A percentile compares a stretch with the other conserved stretches of the same genome.
Conservation (phyloP, 1,140 invertebrate species). For the Drosophila elegans region DNA sequence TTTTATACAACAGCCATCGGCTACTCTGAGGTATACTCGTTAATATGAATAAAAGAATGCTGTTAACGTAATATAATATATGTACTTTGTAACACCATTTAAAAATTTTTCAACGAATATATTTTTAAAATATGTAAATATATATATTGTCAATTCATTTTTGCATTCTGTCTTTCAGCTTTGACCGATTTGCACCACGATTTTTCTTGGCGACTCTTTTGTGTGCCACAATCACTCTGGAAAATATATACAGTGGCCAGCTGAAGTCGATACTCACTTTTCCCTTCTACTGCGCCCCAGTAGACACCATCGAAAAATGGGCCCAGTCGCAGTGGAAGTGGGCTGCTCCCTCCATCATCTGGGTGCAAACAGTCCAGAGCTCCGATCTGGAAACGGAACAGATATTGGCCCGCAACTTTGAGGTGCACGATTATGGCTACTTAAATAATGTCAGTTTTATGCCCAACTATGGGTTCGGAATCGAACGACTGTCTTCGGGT, state of each 20-base stretch:
- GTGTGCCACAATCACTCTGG: constrained; percentile 77
- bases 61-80: no score
- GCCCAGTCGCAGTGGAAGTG: constrained; percentile 67
- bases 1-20: constrained; percentile 80
- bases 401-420: constrained; percentile 60
- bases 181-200: constrained; percentile 59
- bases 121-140: no score
- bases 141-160: background rate
- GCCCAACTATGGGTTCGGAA: constrained; percentile 68
- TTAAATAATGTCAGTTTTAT: constrained; percentile 69
- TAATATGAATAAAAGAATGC: background rate
- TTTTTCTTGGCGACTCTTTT: constrained; percentile 71
- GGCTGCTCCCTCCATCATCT: constrained; percentile 76
- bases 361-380: constrained; percentile 65
- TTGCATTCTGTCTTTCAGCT: constrained; percentile 15
- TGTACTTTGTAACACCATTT: no score
- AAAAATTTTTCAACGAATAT: no score
- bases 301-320: constrained; percentile 74
- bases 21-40: constrained; percentile 19
- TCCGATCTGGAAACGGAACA: constrained; percentile 71
- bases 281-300: constrained; percentile 62
- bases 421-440: constrained; percentile 68
- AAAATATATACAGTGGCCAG: constrained; percentile 81
- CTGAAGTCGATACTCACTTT: constrained; percentile 77
- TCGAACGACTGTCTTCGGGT: constrained; percentile 69